phyloP scores from a whole-genome alignment of 2,888 invertebrate species.

The Syrista parreyssii region DNA sequence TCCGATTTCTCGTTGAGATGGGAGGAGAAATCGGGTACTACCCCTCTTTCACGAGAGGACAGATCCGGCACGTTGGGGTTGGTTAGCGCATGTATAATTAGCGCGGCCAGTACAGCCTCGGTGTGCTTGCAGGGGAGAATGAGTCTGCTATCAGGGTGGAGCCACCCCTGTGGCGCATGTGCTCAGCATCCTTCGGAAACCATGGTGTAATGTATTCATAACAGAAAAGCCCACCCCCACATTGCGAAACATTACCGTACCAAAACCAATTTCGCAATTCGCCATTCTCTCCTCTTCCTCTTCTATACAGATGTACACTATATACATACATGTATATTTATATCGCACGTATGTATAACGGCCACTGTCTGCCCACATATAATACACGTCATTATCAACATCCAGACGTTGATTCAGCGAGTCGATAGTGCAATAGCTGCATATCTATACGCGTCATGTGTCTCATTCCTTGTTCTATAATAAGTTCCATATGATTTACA shows the following conservation, averaged over 20 bases:
- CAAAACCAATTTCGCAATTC: conserved; percentile 10
- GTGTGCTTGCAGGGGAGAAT: conserved; percentile 21
- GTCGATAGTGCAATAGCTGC: neutral
- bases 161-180: conserved; percentile 59
- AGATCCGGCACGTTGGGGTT: conserved; percentile 38
- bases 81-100: conserved; percentile 65
- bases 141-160: conserved; percentile 51
- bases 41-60: conserved; percentile 27
- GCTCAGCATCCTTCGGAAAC: conserved; percentile 58
- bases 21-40: neutral
- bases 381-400: neutral
- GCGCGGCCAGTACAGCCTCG: conserved; percentile 33
- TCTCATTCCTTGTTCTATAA: neutral
- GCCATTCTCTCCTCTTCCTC: neutral
- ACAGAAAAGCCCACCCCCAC: conserved; percentile 41
- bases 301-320: neutral
- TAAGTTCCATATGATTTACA: neutral
- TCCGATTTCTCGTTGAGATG: conserved; percentile 21
- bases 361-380: neutral
- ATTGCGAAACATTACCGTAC: neutral
- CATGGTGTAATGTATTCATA: conserved; percentile 62
- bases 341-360: neutral
- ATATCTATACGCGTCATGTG: too few relatives aligned
- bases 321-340: too few relatives aligned
- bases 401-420: neutral